Percentiles rank a stretch among this genome's conserved stretches.
Conservation (phyloP, 2,888 invertebrate genomes). For the Cremastinae sp. region DNA sequence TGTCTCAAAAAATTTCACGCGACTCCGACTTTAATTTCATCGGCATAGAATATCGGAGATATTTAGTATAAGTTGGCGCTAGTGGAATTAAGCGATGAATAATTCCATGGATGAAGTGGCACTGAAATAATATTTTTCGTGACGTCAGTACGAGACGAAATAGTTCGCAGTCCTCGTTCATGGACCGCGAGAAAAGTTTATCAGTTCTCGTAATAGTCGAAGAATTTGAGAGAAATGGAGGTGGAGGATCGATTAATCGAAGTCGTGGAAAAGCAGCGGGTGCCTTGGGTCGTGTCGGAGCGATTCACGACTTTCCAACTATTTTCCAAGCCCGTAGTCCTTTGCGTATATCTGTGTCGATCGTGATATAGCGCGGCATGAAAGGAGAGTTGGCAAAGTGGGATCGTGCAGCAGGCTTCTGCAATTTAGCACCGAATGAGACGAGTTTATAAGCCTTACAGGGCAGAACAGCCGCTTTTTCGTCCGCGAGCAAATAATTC, state of each 20-base stretch:
- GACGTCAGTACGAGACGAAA: conserved; percentile 10
- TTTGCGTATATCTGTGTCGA: conserved; percentile 4
- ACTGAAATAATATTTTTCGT: conserved; percentile 45
- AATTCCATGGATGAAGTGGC: conserved; percentile 15
- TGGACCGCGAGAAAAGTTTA: conserved; percentile 39
- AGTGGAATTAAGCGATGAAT: too few relatives aligned
- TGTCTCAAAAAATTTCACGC: too few relatives aligned
- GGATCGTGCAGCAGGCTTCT: conserved; percentile 12
- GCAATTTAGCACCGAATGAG: conserved; percentile 28
- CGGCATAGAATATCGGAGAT: too few relatives aligned
- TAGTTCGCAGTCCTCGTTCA: conserved; percentile 24
- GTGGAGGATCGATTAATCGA: conserved; percentile 53
- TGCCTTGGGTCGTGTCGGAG: conserved; percentile 31
- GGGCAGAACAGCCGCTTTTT: conserved; percentile 17
- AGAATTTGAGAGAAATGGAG: conserved; percentile 5
- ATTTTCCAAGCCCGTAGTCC: neutral
- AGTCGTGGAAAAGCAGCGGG: conserved; percentile 45
- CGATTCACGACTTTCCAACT: conserved; percentile 39
- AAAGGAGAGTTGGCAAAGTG: conserved; percentile 1
- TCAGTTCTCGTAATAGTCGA: neutral
- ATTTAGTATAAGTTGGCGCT: too few relatives aligned
- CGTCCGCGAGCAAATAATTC: conserved; percentile 16
- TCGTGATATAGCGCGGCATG: neutral
- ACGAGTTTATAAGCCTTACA: conserved; percentile 23
- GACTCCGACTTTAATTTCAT: too few relatives aligned